Conservation (phyloP, 2,797 vertebrate genomes). For the Mormyrops boulengeri region DNA sequence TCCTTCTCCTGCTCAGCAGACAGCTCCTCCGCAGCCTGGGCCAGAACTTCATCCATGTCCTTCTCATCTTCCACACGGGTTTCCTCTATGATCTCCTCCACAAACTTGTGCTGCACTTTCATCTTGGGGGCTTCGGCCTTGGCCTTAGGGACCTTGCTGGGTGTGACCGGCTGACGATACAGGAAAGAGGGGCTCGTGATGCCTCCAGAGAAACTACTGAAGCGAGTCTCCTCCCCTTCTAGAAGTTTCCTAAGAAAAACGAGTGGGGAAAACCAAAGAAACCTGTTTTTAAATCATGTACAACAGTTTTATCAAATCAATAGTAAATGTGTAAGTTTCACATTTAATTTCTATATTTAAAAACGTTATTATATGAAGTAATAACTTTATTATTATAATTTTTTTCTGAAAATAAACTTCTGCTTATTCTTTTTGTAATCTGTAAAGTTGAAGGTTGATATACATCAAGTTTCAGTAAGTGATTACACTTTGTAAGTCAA, state of each 20-base stretch:
- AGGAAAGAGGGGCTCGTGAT: conserved; percentile 51
- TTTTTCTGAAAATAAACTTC: background rate
- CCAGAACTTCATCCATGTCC: conserved; percentile 79
- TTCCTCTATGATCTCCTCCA: conserved; percentile 96
- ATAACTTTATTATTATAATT: background rate
- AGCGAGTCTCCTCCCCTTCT: conserved; percentile 95
- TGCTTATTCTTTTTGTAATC: background rate
- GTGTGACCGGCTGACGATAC: conserved; percentile 73
- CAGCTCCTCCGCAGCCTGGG: conserved; percentile 76
- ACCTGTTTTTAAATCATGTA: background rate
- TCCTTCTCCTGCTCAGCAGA: conserved; percentile 57
- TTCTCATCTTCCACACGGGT: conserved; percentile 93
- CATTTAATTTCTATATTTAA: background rate
- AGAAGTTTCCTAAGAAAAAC: conserved; percentile 79
- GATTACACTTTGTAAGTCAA: background rate
- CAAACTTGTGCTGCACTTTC: conserved; percentile 96
- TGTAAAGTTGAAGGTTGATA: background rate
- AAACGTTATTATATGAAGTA: background rate
- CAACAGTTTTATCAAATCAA: background rate
- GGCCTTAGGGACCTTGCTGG: conserved; percentile 75
- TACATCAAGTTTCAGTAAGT: background rate
- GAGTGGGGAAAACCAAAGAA: background rate
- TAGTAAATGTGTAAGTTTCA: background rate
- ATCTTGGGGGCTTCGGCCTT: conserved; percentile 80
- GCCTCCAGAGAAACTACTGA: conserved; percentile 61